phyloP scores from a whole-genome alignment of 1,140 invertebrate species.

The Melitaea cinxia region DNA sequence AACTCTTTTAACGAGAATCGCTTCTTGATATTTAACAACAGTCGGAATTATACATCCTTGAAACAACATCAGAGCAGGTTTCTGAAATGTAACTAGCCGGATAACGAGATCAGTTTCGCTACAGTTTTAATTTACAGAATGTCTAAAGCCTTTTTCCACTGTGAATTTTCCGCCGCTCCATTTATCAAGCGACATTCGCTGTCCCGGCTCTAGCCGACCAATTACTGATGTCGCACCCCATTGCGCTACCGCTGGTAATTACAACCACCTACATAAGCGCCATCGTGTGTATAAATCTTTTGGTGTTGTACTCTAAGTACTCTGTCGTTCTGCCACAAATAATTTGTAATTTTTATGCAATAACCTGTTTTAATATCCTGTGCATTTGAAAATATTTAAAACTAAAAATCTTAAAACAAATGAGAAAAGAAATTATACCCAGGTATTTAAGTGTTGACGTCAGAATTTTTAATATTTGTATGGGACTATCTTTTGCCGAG shows the following conservation, averaged over 20 bases:
- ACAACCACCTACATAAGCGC: slow-evolving; percentile 35
- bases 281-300: slow-evolving; percentile 4
- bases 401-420: too few species aligned
- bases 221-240: slow-evolving; percentile 67
- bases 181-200: slow-evolving; percentile 61
- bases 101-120: slow-evolving; percentile 46
- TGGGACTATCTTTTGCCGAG: too few species aligned
- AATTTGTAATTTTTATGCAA: not conserved
- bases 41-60: not conserved
- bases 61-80: slow-evolving; percentile 4
- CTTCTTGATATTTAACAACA: not conserved
- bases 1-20: too few species aligned
- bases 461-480: too few species aligned
- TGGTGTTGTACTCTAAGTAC: not conserved
- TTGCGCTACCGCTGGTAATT: slow-evolving; percentile 50
- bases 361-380: too few species aligned
- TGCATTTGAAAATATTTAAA: too few species aligned
- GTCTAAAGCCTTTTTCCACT: slow-evolving; percentile 54
- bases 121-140: slow-evolving; percentile 62
- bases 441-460: too few species aligned
- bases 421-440: too few species aligned
- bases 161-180: slow-evolving; percentile 57
- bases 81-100: slow-evolving; percentile 27
- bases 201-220: slow-evolving; percentile 50
- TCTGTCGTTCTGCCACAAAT: slow-evolving; percentile 3